Evolutionary conservation across 2,888 invertebrate species (phyloP).

Genomic region (Papilio demoleus): DNA sequence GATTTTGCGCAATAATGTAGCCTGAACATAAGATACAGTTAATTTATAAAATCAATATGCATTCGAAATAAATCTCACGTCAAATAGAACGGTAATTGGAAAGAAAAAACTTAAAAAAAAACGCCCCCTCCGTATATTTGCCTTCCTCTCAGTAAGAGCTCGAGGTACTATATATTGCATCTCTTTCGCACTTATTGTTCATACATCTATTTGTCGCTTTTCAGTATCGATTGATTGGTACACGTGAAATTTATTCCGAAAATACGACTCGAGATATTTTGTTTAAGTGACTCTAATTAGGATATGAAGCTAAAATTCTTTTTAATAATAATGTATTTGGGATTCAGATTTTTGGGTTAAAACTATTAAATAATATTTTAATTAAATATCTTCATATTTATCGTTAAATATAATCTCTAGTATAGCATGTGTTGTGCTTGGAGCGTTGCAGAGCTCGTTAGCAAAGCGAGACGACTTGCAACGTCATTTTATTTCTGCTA

Average conservation of each 20-base stretch:
- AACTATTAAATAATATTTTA: neutral
- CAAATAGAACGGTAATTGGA: conserved; percentile 24
- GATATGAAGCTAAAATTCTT: too few relatives aligned
- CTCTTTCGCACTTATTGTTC: conserved; percentile 47
- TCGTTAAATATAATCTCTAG: conserved; percentile 27
- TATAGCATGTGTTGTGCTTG: conserved; percentile 10
- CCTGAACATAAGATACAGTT: neutral
- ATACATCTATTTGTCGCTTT: conserved; percentile 43
- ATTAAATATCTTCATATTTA: conserved; percentile 17
- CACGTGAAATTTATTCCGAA: conserved; percentile 35
- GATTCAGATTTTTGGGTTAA: neutral
- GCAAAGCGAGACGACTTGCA: conserved; percentile 39
- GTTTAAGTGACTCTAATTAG: neutral
- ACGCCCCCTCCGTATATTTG: conserved; percentile 14
- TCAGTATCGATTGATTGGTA: conserved; percentile 54
- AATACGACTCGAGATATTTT: conserved; percentile 46
- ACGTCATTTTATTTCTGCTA: conserved; percentile 19
- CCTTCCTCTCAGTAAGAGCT: conserved; percentile 37
- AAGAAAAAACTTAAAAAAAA: conserved; percentile 9
- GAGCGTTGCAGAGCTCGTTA: conserved; percentile 51
- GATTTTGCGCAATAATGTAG: too few relatives aligned
- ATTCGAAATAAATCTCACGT: conserved; percentile 8
- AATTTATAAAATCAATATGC: neutral
- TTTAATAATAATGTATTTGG: too few relatives aligned
- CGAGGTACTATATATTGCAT: conserved; percentile 35